A percentile compares a stretch with the other conserved stretches of the same genome.
These are phyloP conservation scores for Philereme transversata DNA, from an alignment of 2,888 invertebrate genomes.

Conservation along the genomic window DNA sequence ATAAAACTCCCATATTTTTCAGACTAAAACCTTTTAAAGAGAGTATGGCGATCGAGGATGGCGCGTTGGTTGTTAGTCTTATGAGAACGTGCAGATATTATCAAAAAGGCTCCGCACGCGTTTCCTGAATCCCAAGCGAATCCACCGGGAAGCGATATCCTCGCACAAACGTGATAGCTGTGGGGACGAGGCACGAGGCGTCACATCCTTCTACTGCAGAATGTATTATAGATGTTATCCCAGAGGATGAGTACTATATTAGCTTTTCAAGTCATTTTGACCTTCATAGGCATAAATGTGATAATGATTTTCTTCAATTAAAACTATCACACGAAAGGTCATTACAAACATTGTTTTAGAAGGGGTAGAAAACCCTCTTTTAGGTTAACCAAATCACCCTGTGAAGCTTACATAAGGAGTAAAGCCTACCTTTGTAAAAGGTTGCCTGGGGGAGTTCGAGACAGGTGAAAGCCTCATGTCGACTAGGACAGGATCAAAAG, in stretches of 20 bases:
- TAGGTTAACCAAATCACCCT: too few species aligned
- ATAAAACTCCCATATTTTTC: too few species aligned
- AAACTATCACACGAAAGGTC: too few species aligned
- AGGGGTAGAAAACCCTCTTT: too few species aligned
- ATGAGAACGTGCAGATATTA: conserved; percentile 16
- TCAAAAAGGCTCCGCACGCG: conserved; percentile 10
- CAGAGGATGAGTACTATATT: not conserved
- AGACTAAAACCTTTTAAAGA: too few species aligned
- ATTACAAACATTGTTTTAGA: too few species aligned
- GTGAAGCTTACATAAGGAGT: too few species aligned
- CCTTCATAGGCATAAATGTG: too few species aligned
- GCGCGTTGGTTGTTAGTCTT: conserved; percentile 1
- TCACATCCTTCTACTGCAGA: conserved; percentile 11
- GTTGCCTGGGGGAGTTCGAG: not conserved
- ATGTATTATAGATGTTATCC: not conserved
- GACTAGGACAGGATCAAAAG: not conserved
- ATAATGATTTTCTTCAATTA: too few species aligned
- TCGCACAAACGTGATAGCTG: conserved; percentile 15
- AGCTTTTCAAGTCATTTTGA: too few species aligned
- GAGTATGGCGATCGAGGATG: too few species aligned
- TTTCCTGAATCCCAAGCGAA: conserved; percentile 18
- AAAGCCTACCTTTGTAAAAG: too few species aligned
- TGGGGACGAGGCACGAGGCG: not conserved
- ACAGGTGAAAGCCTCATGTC: not conserved
- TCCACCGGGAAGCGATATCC: conserved; percentile 18